phyloP scores from a whole-genome alignment of 2,797 vertebrate species.

The Harpagifer antarcticus region DNA sequence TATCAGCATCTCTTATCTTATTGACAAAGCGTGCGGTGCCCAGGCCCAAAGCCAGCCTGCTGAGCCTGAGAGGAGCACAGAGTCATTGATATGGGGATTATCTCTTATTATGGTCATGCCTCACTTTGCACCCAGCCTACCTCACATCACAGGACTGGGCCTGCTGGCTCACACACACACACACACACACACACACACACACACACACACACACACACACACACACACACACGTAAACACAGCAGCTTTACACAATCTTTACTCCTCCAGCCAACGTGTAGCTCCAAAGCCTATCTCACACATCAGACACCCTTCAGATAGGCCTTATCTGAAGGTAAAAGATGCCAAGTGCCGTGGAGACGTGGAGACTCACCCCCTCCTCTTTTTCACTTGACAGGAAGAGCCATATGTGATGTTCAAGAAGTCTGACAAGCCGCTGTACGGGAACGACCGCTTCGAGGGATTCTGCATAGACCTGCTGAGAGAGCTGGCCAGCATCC shows the following conservation, averaged over 20 bases:
- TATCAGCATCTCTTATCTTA: conserved; percentile 79
- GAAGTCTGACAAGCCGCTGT: conserved; percentile 97
- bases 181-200: conserved; percentile 24
- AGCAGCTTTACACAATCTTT: conserved; percentile 28
- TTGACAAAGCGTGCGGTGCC: conserved; percentile 67
- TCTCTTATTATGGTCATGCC: conserved; percentile 76
- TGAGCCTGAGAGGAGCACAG: conserved; percentile 58
- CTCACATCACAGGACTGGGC: conserved; percentile 41
- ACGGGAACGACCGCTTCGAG: conserved; percentile 97
- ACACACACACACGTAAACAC: conserved; percentile 21
- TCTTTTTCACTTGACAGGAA: conserved; percentile 84
- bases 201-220: conserved; percentile 22
- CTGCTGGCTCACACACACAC: conserved; percentile 16
- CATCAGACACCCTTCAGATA: conserved; percentile 52
- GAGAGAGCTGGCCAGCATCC: conserved; percentile 93
- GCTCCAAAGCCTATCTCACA: conserved; percentile 54
- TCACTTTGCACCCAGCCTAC: conserved; percentile 56
- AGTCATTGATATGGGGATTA: conserved; percentile 79
- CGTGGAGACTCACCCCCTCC: conserved; percentile 46
- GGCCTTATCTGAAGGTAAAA: conserved; percentile 51
- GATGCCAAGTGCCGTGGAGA: conserved; percentile 34
- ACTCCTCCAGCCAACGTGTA: conserved; percentile 25
- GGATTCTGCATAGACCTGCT: conserved; percentile 98
- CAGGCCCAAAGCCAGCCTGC: conserved; percentile 49
- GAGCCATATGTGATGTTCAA: conserved; percentile 99